Percentiles rank a stretch among this genome's conserved stretches.
phyloP scores from a whole-genome alignment of 1,140 invertebrate genomes.

The Oedothorax gibbosus region DNA sequence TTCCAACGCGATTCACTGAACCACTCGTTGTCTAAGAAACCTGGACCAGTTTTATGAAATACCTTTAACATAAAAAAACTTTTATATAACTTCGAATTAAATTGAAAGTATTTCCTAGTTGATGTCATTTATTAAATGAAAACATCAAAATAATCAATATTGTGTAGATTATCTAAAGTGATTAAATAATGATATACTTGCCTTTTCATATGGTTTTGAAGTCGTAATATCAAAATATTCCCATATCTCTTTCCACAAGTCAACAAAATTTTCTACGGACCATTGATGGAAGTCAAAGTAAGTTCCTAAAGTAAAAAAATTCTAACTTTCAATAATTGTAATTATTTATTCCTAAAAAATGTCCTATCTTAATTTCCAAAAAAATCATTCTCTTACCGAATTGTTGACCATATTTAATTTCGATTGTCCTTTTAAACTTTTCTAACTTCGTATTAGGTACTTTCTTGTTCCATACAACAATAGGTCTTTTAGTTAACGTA shows the following conservation, averaged over 20 bases:
- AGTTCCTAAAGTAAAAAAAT: conserved; percentile 65
- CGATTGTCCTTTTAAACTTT: conserved; percentile 46
- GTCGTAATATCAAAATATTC: conserved; percentile 67
- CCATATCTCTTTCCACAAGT: conserved; percentile 71
- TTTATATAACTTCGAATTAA: too few relatives aligned
- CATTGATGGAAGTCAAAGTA: conserved; percentile 71
- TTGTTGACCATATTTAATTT: conserved; percentile 55
- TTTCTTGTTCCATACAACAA: conserved; percentile 31
- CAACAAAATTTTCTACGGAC: conserved; percentile 70
- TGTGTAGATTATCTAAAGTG: too few relatives aligned
- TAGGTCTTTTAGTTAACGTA: too few relatives aligned
- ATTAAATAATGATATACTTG: too few relatives aligned
- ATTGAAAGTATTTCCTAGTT: too few relatives aligned
- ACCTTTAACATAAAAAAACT: conserved; percentile 2
- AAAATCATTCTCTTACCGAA: conserved; percentile 31
- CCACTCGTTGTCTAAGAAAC: conserved; percentile 62
- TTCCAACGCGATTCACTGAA: conserved; percentile 64
- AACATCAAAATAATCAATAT: too few relatives aligned
- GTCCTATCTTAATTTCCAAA: neutral
- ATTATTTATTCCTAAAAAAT: too few relatives aligned
- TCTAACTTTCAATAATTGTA: too few relatives aligned
- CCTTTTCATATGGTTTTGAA: conserved; percentile 36
- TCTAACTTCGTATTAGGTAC: conserved; percentile 32
- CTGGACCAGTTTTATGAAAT: neutral
- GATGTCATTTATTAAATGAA: too few relatives aligned